phyloP scores from a whole-genome alignment of 2,888 invertebrate genomes.

The Digitonthophagus gazella region DNA sequence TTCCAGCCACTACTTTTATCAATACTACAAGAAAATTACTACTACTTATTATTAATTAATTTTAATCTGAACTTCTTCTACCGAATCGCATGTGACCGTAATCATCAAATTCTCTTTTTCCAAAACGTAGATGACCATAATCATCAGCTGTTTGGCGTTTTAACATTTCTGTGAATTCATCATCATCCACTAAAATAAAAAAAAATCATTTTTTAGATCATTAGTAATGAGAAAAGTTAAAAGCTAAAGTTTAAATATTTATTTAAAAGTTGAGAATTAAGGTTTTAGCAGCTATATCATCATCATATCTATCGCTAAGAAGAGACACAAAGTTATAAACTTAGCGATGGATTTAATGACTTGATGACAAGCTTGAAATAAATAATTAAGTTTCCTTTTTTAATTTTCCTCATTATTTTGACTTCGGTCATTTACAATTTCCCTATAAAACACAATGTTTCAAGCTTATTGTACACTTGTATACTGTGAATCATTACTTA shows the following conservation, averaged over 20 bases:
- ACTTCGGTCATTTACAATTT: too few relatives aligned
- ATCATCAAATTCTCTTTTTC: constrained; percentile 67
- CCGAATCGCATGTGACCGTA: constrained; percentile 76
- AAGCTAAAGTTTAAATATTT: too few relatives aligned
- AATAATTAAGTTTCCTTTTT: too few relatives aligned
- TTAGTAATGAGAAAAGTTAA: not conserved
- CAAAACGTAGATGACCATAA: constrained; percentile 62
- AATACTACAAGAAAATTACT: constrained; percentile 15
- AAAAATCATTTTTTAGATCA: constrained; percentile 8
- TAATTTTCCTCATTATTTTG: too few relatives aligned
- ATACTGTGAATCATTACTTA: not conserved
- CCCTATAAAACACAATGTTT: too few relatives aligned
- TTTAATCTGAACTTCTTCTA: constrained; percentile 50
- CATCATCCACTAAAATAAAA: constrained; percentile 48
- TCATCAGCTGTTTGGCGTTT: constrained; percentile 58
- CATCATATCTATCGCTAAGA: too few relatives aligned
- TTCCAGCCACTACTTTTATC: constrained; percentile 18
- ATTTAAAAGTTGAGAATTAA: not conserved
- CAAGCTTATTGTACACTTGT: too few relatives aligned
- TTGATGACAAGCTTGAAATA: too few relatives aligned
- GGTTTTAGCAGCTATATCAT: too few relatives aligned
- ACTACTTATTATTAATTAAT: constrained; percentile 26
- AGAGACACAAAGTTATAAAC: too few relatives aligned
- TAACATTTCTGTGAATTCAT: constrained; percentile 51
- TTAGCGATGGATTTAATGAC: too few relatives aligned